Percentiles rank a stretch among this genome's conserved stretches.
These are phyloP conservation scores for Ennomos fuscantarius DNA, from an alignment of 2,888 invertebrate genomes.

Conservation along the genomic window DNA sequence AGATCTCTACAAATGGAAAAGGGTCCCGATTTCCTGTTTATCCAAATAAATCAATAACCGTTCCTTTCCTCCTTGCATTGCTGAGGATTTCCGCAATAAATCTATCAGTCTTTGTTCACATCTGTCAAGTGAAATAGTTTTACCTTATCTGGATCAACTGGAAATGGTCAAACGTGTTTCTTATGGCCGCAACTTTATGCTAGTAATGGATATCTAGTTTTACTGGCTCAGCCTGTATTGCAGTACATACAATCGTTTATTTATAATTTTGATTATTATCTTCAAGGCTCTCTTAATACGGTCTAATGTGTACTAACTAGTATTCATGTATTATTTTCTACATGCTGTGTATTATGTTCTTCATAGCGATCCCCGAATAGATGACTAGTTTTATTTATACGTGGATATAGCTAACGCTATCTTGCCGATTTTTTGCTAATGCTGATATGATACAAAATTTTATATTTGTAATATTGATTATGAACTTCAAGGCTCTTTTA, in stretches of 20 bases:
- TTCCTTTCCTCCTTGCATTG: constrained; percentile 20
- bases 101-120: constrained; percentile 29
- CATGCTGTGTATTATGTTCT: no score
- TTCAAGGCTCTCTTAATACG: not conserved
- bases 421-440: no score
- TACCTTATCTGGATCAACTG: constrained; percentile 22
- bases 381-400: no score
- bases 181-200: constrained; percentile 10
- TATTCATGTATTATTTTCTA: no score
- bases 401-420: no score
- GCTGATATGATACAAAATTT: no score
- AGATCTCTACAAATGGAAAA: constrained; percentile 3
- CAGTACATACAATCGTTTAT: not conserved
- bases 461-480: not conserved
- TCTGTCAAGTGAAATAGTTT: constrained; percentile 26
- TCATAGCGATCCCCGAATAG: no score
- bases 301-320: no score
- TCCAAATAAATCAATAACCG: constrained; percentile 14
- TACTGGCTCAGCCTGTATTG: constrained; percentile 6
- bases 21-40: constrained; percentile 22
- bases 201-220: constrained; percentile 8
- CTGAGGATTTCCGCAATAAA: constrained; percentile 28
- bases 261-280: not conserved
- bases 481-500: not conserved
- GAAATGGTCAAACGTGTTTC: constrained; percentile 27